A percentile compares a stretch with the other conserved stretches of the same genome.
phyloP scores from a whole-genome alignment of 35 echinoderm and acorn worm species.

The Strongylocentrotus purpuratus region DNA sequence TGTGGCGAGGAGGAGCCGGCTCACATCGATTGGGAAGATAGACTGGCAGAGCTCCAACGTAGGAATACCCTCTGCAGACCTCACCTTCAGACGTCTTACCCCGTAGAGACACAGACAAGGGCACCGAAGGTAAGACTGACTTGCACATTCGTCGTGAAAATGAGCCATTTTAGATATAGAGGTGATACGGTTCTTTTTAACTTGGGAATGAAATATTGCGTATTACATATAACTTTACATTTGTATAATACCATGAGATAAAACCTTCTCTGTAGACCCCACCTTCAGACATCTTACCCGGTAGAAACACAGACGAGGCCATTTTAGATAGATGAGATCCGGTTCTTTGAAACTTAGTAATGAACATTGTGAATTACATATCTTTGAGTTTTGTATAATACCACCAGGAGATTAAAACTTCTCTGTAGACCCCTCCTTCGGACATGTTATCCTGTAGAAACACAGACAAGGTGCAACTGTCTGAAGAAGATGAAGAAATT shows the following conservation, averaged over 20 bases:
- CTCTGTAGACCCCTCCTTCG: conserved; percentile 81
- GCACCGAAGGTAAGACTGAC: neutral
- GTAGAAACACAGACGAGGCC: conserved; percentile 71
- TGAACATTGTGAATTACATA: no score
- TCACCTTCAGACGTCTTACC: conserved; percentile 84
- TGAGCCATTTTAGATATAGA: no score
- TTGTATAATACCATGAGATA: no score
- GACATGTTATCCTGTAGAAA: conserved; percentile 87
- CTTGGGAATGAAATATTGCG: no score
- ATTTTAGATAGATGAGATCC: no score
- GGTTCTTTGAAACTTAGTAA: no score
- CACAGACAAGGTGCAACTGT: neutral
- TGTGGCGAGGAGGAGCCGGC: conserved; percentile 85
- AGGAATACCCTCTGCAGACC: conserved; percentile 92
- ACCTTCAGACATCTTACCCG: conserved; percentile 86
- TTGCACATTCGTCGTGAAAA: no score
- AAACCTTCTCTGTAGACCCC: conserved; percentile 67
- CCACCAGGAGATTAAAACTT: no score
- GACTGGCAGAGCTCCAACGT: conserved; percentile 82
- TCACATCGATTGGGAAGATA: conserved; percentile 57
- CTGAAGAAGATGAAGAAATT: no score
- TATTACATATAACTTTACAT: no score
- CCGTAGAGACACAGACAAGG: conserved; percentile 76
- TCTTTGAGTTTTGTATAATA: no score
- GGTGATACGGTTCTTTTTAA: no score